Evolutionary conservation across 2,113 vertebrate species (phyloP), one percentile per base, ranked within the genome.

Genomic region (Elanoides forficatus): DNA sequence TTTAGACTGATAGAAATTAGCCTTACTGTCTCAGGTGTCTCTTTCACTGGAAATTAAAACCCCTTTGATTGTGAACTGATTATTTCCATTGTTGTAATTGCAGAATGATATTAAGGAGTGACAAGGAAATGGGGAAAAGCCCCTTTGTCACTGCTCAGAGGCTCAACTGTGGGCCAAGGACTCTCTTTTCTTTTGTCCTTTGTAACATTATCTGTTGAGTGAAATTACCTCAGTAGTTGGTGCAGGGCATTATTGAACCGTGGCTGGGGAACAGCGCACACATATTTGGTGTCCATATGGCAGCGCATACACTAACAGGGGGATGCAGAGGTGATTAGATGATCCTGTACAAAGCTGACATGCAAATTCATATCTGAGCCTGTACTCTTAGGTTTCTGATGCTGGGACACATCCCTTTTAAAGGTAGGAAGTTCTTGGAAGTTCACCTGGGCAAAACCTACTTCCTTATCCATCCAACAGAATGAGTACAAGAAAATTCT

Each of bases 201-300:
- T 92, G 38, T 60, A 38, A 55, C 14, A 5, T 26, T 42, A 16
- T n/a, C 52, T 15, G 21, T 45, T 2, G 11, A 82, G 56, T 80
- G 45, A 38, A 68, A 58, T 91, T 47, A 32, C 81, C 81, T 87
- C 47, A 60, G 78, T 23, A 36, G 70, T 7, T 71, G 58, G 58
- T 70, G 73, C 45, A 53, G 90, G 75, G 66, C 81, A 70, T 75
- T 53, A 36, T 4, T 65, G 52, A 70, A 15, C 15, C 7, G 73
- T 63, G 83, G 32, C 71, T 60, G 63, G 58, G 79, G 53, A 80
- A 7, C n/a, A 22, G 32, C 21, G 3, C 19, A 5, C 11, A 6
- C 1, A 0, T 16, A 10, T 8, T 22, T 21, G 23, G 13, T 85
- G 86, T 79, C 30, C 0, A 1, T 45, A 20, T 2, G 29, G 89